Percentiles rank a stretch among this genome's conserved stretches.
Conservation (phyloP, 2,888 invertebrate species). For the Tridacna crocea region DNA sequence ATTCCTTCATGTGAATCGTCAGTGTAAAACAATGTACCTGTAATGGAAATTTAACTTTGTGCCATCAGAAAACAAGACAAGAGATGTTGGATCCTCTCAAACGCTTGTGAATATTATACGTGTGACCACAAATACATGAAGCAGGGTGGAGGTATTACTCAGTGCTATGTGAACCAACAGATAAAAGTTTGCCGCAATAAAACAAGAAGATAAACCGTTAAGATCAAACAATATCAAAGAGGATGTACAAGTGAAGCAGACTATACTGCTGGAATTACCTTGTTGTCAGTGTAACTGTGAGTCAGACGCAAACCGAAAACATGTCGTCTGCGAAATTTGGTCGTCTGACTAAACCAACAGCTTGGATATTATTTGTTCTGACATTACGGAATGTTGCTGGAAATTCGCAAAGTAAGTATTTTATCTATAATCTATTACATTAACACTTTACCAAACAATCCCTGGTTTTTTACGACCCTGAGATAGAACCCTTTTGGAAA, state of each 20-base stretch:
- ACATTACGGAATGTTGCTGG: slow-evolving; percentile 5
- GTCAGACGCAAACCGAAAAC: neutral
- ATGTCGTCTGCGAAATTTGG: slow-evolving; percentile 16
- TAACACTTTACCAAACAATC: no score
- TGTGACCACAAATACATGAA: no score
- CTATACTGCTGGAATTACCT: neutral
- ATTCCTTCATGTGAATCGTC: no score
- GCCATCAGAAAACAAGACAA: no score
- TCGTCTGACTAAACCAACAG: neutral
- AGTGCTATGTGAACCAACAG: neutral
- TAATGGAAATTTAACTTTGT: no score
- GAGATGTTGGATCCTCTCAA: no score
- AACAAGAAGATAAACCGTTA: neutral
- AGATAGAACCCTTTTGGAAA: no score
- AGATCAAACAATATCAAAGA: neutral
- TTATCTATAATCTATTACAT: neutral
- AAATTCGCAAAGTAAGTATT: slow-evolving; percentile 19
- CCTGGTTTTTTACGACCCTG: no score
- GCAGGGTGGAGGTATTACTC: neutral
- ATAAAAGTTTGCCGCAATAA: neutral
- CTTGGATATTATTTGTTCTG: slow-evolving; percentile 25
- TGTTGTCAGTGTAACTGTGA: slow-evolving; percentile 14
- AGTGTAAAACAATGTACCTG: no score
- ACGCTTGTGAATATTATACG: no score
- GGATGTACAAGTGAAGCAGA: neutral